Percentiles rank a stretch among this genome's conserved stretches.
These are phyloP conservation scores for Habropoda laboriosa DNA, from an alignment of 1,140 invertebrate species.

Conservation along the genomic window DNA sequence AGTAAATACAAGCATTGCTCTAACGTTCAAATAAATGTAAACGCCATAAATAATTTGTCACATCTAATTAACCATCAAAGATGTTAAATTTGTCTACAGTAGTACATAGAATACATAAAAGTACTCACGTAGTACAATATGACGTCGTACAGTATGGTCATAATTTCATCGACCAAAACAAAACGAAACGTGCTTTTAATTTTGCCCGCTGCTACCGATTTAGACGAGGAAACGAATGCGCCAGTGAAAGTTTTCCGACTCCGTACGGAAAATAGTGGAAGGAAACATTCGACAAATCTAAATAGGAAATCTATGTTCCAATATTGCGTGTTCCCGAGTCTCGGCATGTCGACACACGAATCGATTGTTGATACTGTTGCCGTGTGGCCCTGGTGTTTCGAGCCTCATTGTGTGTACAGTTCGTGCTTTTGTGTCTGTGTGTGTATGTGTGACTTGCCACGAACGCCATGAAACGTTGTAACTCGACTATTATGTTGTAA, in stretches of 20 bases:
- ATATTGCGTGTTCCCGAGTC: slow-evolving; percentile 27
- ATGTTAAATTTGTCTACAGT: no score
- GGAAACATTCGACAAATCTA: slow-evolving; percentile 32
- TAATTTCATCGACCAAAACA: background rate
- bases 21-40: no score
- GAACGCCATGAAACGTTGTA: background rate
- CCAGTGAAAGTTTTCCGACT: background rate
- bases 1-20: no score
- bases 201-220: background rate
- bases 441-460: background rate
- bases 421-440: background rate
- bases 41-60: no score
- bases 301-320: slow-evolving; percentile 31
- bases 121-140: no score
- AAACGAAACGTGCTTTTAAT: background rate
- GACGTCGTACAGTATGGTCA: no score
- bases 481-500: slow-evolving; percentile 30
- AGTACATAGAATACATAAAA: no score
- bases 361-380: slow-evolving; percentile 29
- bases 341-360: slow-evolving; percentile 6
- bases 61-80: no score
- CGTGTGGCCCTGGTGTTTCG: background rate
- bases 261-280: background rate
- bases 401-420: no score
- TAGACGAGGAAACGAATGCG: background rate